Evolutionary conservation across 2,888 invertebrate genomes (phyloP).

Genomic region (Ryuthela nishihirai): DNA sequence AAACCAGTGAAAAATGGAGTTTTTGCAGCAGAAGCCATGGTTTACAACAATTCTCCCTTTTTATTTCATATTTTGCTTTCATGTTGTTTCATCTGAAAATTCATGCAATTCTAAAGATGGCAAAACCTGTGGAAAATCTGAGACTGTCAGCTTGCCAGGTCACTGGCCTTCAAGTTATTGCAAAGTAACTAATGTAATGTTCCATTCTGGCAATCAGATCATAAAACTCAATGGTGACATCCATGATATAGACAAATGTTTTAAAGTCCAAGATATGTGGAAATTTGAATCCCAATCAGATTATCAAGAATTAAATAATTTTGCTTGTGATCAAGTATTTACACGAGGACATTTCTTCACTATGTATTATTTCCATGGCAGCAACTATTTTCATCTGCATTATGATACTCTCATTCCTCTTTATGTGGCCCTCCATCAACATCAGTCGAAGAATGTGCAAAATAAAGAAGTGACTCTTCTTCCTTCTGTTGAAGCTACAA

Average conservation of each 20-base stretch:
- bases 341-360: conserved; percentile 43
- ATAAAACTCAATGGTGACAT: conserved; percentile 21
- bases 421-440: conserved; percentile 25
- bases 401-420: conserved; percentile 44
- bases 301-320: conserved; percentile 9
- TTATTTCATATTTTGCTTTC: too few species aligned
- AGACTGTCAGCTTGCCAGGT: conserved; percentile 26
- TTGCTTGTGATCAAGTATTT: conserved; percentile 41
- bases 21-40: too few species aligned
- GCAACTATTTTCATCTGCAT: conserved; percentile 45
- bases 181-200: conserved; percentile 32
- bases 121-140: neutral
- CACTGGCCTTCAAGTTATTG: conserved; percentile 40
- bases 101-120: too few species aligned
- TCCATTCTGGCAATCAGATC: conserved; percentile 19
- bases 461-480: conserved; percentile 39
- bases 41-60: too few species aligned
- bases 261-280: conserved; percentile 33
- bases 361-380: conserved; percentile 43
- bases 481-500: conserved; percentile 42
- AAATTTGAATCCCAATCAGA: conserved; percentile 16
- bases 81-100: too few species aligned
- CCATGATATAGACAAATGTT: conserved; percentile 28
- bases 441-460: conserved; percentile 1
- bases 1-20: too few species aligned